These are phyloP conservation scores for Hoplostethus atlanticus DNA, from an alignment of 2,797 vertebrate genomes.

Conservation along the genomic window DNA sequence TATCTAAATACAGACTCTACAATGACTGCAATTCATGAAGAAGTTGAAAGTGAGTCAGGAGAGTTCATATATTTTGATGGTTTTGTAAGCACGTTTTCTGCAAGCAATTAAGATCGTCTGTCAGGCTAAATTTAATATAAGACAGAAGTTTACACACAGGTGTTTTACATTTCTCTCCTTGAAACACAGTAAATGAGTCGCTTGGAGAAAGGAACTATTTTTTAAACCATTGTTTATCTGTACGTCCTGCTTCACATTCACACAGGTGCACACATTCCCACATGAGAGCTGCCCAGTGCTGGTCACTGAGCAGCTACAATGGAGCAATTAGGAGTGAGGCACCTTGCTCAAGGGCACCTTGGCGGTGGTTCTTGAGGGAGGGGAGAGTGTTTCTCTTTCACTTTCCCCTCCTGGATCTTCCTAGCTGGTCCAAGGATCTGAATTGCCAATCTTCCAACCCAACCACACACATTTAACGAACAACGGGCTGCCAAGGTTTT, in stretches of 20 bases:
- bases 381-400: background rate
- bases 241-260: constrained; percentile 11
- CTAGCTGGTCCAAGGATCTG: too few relatives aligned
- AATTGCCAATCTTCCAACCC: too few relatives aligned
- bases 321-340: too few relatives aligned
- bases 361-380: constrained; percentile 1
- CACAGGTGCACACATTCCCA: background rate
- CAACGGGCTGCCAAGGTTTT: constrained; percentile 7
- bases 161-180: constrained; percentile 32
- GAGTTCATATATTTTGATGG: background rate
- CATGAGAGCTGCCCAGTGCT: background rate
- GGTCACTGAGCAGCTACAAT: constrained; percentile 8
- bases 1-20: constrained; percentile 51
- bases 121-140: background rate
- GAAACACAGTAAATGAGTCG: constrained; percentile 49
- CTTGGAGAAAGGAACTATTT: constrained; percentile 47
- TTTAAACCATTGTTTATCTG: constrained; percentile 59
- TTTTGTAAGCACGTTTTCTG: constrained; percentile 1
- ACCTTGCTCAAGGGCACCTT: too few relatives aligned
- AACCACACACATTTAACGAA: background rate
- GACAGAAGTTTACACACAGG: background rate
- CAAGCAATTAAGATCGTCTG: background rate
- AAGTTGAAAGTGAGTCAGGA: background rate
- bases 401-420: constrained; percentile 1
- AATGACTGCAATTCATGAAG: constrained; percentile 23